These are phyloP conservation scores for Bucorvus abyssinicus DNA, from an alignment of 2,797 vertebrate genomes.

Conservation along the genomic window DNA sequence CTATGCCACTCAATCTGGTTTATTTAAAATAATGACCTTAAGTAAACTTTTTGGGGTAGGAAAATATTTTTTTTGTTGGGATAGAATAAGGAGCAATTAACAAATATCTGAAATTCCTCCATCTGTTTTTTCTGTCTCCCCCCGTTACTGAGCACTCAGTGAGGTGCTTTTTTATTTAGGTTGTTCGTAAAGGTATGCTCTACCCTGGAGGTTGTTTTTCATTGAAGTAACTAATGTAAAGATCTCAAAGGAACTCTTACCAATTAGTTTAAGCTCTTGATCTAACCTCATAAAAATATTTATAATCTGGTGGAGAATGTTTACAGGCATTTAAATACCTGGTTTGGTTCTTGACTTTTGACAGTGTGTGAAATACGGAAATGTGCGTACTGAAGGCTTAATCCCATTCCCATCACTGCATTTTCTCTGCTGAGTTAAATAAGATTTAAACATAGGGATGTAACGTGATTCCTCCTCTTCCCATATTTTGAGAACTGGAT, in stretches of 20 bases:
- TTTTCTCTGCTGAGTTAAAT: background rate
- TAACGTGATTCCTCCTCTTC: background rate
- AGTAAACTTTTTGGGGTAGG: background rate
- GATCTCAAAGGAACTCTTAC: constrained; percentile 8
- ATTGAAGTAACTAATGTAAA: background rate
- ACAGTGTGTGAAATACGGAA: background rate
- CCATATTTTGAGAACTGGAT: background rate
- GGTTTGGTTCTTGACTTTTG: background rate
- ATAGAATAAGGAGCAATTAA: constrained; percentile 5
- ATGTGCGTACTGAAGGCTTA: background rate
- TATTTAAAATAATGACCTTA: constrained; percentile 5
- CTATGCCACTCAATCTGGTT: background rate
- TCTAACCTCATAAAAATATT: constrained; percentile 24
- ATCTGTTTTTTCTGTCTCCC: background rate
- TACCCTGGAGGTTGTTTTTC: constrained; percentile 11
- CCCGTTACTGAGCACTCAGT: background rate
- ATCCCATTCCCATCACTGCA: background rate
- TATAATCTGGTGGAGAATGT: background rate
- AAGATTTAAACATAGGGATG: background rate
- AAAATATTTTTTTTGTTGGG: constrained; percentile 14
- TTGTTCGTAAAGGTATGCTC: background rate
- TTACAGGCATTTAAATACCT: constrained; percentile 14
- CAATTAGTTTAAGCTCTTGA: constrained; percentile 25
- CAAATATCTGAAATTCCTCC: background rate
- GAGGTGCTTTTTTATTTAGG: background rate